These are phyloP conservation scores for Phoenicopterus ruber DNA, from an alignment of 2,113 vertebrate species.

Conservation along the genomic window DNA sequence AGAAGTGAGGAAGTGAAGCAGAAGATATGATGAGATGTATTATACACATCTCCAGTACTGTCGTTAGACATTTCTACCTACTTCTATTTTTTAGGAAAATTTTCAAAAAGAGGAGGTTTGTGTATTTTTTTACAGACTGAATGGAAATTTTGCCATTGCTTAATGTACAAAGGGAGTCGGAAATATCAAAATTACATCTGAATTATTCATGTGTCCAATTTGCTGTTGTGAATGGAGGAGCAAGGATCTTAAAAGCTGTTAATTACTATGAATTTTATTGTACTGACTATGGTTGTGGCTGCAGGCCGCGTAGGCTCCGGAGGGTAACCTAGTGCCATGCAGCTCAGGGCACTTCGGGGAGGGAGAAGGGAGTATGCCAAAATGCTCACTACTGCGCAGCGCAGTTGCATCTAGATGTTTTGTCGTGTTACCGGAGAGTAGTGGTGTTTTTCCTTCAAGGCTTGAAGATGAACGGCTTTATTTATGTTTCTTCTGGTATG, in stretches of 20 bases:
- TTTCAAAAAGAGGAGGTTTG: neutral
- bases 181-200: conserved; percentile 8
- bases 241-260: neutral
- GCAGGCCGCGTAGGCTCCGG: accelerated
- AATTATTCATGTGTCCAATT: neutral
- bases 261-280: neutral
- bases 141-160: conserved; percentile 44
- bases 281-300: neutral
- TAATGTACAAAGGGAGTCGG: neutral
- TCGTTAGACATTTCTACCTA: neutral
- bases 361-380: neutral
- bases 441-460: neutral
- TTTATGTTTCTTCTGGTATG: neutral
- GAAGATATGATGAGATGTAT: neutral
- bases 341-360: neutral
- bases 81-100: neutral
- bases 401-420: neutral
- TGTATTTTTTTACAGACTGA: neutral
- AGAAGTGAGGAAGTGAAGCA: neutral
- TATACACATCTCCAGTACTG: neutral
- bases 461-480: neutral
- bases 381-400: neutral
- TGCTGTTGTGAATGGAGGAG: neutral
- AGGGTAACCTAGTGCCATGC: neutral
- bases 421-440: neutral